phyloP scores from a whole-genome alignment of 2,113 vertebrate genomes.

The Oryzias celebensis region DNA sequence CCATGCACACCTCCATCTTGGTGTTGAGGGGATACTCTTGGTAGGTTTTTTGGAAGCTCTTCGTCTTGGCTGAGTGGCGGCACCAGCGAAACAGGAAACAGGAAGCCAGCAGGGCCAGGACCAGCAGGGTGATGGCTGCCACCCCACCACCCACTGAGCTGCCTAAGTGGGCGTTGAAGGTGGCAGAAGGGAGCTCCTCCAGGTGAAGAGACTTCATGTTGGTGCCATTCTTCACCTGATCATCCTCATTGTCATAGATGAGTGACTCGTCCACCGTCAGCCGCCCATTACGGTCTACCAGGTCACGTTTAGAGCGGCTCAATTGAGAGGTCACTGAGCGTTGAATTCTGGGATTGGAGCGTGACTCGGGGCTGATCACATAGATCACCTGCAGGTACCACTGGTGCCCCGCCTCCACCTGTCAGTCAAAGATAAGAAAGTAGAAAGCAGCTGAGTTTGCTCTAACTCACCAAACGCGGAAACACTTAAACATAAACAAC shows the following conservation, averaged over 20 bases:
- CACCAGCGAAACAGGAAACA: slow-evolving; percentile 85
- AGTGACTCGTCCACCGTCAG: slow-evolving; percentile 86
- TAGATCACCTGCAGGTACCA: slow-evolving; percentile 99
- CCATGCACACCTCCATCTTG: slow-evolving; percentile 84
- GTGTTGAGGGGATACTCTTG: slow-evolving; percentile 91
- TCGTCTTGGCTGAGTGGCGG: slow-evolving; percentile 54
- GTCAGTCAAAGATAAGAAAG: slow-evolving; percentile 21
- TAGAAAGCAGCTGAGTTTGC: not conserved
- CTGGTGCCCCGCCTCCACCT: slow-evolving; percentile 98
- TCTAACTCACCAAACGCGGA: too few species aligned
- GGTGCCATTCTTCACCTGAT: slow-evolving; percentile 94
- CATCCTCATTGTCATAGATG: slow-evolving; percentile 94
- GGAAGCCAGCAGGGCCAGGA: slow-evolving; percentile 79
- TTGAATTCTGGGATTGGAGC: slow-evolving; percentile 83
- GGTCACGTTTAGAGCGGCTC: slow-evolving; percentile 78
- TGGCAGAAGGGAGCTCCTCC: slow-evolving; percentile 75
- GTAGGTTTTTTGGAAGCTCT: slow-evolving; percentile 11
- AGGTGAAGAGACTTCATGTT: slow-evolving; percentile 93
- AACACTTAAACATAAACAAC: too few species aligned
- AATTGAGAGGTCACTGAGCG: slow-evolving; percentile 80
- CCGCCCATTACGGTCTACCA: slow-evolving; percentile 73
- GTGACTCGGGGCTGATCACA: slow-evolving; percentile 87
- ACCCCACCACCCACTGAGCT: slow-evolving; percentile 86
- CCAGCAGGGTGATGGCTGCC: slow-evolving; percentile 79
- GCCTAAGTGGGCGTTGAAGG: slow-evolving; percentile 81